Percentiles rank a stretch among this genome's conserved stretches.
Evolutionary conservation across 2,113 vertebrate species (phyloP).

Genomic region (Cariama cristata): DNA sequence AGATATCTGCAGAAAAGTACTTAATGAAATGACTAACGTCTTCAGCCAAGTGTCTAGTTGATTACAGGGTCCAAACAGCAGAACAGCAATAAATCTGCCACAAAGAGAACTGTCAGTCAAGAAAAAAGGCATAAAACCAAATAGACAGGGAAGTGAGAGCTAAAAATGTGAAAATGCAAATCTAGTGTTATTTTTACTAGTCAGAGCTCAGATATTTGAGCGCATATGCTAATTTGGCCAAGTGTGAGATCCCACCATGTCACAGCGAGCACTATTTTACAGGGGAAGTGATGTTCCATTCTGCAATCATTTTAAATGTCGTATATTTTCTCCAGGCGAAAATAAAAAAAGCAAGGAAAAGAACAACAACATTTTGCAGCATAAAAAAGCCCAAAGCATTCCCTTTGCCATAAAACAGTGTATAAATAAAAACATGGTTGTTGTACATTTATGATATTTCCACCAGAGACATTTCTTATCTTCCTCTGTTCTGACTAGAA

Average conservation of each 20-base stretch:
- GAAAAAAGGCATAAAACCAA: slow-evolving; percentile 54
- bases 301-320: not conserved
- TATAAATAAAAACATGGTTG: not conserved
- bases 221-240: slow-evolving; percentile 49
- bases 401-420: not conserved
- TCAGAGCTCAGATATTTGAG: slow-evolving; percentile 52
- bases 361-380: not conserved
- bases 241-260: slow-evolving; percentile 46
- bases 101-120: slow-evolving; percentile 39
- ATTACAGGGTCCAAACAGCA: slow-evolving; percentile 53
- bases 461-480: not conserved
- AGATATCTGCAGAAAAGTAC: slow-evolving; percentile 31
- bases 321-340: slow-evolving; percentile 8
- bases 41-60: slow-evolving; percentile 54
- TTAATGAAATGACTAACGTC: slow-evolving; percentile 55
- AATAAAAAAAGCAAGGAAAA: not conserved
- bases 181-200: slow-evolving; percentile 61
- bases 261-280: slow-evolving; percentile 20
- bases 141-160: slow-evolving; percentile 41
- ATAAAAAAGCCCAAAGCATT: slow-evolving; percentile 35
- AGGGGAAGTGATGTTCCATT: not conserved
- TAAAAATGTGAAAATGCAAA: slow-evolving; percentile 64
- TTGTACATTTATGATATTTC: not conserved
- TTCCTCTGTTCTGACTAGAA: not conserved
- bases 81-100: slow-evolving; percentile 45